Percentiles rank a stretch among this genome's conserved stretches.
phyloP scores from a whole-genome alignment of 2,797 vertebrate genomes.

The Rhinophrynus dorsalis region DNA sequence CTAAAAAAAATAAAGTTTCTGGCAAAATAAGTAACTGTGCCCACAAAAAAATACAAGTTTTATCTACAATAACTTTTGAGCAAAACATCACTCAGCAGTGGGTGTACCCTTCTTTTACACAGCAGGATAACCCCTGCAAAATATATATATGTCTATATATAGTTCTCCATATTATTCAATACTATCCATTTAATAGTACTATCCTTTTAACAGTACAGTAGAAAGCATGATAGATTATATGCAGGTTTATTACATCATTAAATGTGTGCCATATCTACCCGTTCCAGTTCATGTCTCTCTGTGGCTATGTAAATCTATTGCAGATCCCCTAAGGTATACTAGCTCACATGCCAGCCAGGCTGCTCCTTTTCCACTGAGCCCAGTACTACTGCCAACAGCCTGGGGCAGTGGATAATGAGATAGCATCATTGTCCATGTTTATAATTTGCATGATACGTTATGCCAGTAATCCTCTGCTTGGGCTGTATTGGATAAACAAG shows the following conservation, averaged over 20 bases:
- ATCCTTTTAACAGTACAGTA: too few relatives aligned
- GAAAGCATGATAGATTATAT: neutral
- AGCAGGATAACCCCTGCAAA: too few relatives aligned
- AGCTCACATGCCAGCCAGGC: neutral
- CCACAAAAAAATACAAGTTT: too few relatives aligned
- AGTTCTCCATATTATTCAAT: too few relatives aligned
- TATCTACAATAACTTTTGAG: too few relatives aligned
- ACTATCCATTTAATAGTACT: too few relatives aligned
- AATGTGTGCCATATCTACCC: neutral
- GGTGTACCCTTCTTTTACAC: too few relatives aligned
- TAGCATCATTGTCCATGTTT: neutral
- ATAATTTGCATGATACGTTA: neutral
- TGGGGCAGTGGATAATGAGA: conserved; percentile 17
- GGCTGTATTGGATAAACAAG: neutral
- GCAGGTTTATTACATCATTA: conserved; percentile 21
- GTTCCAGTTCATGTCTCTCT: neutral
- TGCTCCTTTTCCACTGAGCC: neutral
- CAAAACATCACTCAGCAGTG: too few relatives aligned
- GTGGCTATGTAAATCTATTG: neutral
- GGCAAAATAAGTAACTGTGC: too few relatives aligned
- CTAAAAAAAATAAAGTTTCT: too few relatives aligned
- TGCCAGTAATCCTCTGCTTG: conserved; percentile 2
- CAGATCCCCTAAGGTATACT: neutral
- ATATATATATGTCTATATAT: too few relatives aligned
- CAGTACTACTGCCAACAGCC: conserved; percentile 3